Evolutionary conservation across 2,113 vertebrate genomes (phyloP).

Genomic region (Bungarus multicinctus): DNA sequence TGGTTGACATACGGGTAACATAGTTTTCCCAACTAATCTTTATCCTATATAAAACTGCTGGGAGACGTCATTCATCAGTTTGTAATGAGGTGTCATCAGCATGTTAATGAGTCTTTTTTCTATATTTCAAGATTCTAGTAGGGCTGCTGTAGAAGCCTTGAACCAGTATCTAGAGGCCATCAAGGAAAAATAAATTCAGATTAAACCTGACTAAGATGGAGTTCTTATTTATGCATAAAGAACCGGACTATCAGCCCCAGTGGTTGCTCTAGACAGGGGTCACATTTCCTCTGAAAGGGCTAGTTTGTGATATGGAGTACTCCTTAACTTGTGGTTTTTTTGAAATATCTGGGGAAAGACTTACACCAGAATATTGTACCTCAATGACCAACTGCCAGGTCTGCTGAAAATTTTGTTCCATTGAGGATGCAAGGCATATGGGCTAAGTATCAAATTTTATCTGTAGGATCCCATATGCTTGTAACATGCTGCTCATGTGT

Average conservation of each 20-base stretch:
- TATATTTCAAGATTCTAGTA: neutral
- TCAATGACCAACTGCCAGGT: neutral
- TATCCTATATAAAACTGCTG: neutral
- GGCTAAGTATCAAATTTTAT: neutral
- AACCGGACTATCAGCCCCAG: neutral
- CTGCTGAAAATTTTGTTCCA: neutral
- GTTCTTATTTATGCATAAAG: neutral
- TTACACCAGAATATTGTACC: neutral
- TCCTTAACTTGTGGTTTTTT: neutral
- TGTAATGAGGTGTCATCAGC: neutral
- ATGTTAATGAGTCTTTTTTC: neutral
- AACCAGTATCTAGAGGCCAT: neutral
- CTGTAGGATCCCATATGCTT: neutral
- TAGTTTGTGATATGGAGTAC: neutral
- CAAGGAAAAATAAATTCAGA: neutral
- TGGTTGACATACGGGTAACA: neutral
- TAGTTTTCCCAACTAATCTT: neutral
- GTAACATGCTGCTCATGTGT: neutral
- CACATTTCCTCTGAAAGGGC: neutral
- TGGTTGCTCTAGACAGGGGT: neutral
- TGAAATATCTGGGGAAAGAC: neutral
- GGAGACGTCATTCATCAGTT: neutral
- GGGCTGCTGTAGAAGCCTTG: neutral
- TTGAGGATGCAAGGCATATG: neutral
- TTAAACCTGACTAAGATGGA: neutral